phyloP scores from a whole-genome alignment of 2,888 invertebrate species.

The Electrophaes corylata region DNA sequence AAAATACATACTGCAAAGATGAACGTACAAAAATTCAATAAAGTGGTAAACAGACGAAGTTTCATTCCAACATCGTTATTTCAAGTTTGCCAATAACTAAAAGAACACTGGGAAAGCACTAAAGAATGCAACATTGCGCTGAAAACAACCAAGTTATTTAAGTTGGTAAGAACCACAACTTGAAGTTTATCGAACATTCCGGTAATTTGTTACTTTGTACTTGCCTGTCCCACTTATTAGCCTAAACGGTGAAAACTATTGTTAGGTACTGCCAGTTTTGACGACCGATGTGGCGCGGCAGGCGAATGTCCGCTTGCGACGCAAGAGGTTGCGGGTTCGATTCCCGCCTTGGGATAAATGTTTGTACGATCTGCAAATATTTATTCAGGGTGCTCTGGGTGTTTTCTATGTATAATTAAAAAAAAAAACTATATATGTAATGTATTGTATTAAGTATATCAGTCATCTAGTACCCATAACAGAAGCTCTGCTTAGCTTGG shows the following conservation, averaged over 20 bases:
- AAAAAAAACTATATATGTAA: too few relatives aligned
- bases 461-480: too few relatives aligned
- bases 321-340: too few relatives aligned
- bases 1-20: background rate
- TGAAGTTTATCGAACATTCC: conserved; percentile 28
- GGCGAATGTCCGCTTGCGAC: too few relatives aligned
- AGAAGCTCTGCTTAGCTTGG: too few relatives aligned
- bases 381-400: too few relatives aligned
- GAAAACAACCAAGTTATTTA: conserved; percentile 36
- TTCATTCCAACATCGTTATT: conserved; percentile 41
- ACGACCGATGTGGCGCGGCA: too few relatives aligned
- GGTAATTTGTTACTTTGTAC: conserved; percentile 5
- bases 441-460: too few relatives aligned
- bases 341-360: too few relatives aligned
- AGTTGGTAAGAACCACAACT: conserved; percentile 36
- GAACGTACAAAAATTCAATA: conserved; percentile 32
- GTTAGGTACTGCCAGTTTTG: too few relatives aligned
- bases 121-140: conserved; percentile 39
- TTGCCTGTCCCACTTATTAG: background rate
- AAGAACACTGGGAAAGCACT: conserved; percentile 36
- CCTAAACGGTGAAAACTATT: background rate
- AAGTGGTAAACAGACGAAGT: conserved; percentile 37
- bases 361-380: too few relatives aligned
- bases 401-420: too few relatives aligned
- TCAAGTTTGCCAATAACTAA: conserved; percentile 39